A percentile compares a stretch with the other conserved stretches of the same genome.
phyloP scores from a whole-genome alignment of 2,888 invertebrate genomes.

The Phytoseiulus persimilis region DNA sequence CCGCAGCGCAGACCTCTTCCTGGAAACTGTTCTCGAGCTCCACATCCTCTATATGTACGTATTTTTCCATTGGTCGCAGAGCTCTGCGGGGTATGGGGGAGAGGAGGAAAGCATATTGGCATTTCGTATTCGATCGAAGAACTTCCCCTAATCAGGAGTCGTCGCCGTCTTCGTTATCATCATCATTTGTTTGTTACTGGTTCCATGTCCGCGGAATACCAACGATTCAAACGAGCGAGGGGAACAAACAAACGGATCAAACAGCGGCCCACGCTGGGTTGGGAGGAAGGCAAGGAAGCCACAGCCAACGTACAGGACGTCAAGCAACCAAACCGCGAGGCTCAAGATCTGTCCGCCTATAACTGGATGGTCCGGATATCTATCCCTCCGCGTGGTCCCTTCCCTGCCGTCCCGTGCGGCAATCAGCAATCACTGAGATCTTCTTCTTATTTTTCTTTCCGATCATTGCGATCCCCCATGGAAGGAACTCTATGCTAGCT shows the following conservation, averaged over 20 bases:
- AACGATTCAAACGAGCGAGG: neutral
- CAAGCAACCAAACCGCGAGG: neutral
- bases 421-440: slow-evolving; percentile 5
- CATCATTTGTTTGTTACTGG: neutral
- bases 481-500: neutral
- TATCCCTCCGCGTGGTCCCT: neutral
- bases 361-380: neutral
- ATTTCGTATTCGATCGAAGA: neutral
- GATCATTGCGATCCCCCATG: neutral
- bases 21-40: too few species aligned
- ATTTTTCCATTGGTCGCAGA: too few species aligned
- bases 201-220: neutral
- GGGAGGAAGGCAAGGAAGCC: neutral
- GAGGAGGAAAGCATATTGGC: neutral
- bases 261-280: neutral
- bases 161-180: neutral
- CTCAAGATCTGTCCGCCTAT: neutral
- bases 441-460: neutral
- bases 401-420: neutral
- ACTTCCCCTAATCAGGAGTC: neutral
- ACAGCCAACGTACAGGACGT: neutral
- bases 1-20: too few species aligned
- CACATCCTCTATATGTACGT: too few species aligned
- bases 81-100: neutral
- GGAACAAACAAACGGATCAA: neutral